Evolutionary conservation across 1,140 invertebrate species (phyloP), one percentile per base, ranked within the genome.

Genomic region (Probaryconus sp.): DNA sequence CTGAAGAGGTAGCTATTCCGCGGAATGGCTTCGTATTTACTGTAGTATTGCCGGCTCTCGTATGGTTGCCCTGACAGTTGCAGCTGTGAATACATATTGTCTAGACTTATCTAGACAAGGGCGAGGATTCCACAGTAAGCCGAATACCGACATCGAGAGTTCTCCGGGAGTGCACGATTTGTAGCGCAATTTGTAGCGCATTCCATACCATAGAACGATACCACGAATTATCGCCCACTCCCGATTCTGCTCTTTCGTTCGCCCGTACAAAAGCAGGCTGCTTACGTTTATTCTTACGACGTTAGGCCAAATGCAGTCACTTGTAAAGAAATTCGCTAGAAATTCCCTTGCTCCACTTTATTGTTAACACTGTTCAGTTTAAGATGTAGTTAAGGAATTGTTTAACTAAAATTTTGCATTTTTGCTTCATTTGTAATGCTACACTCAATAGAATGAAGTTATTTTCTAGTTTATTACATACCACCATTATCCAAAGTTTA

Each of bases 161-260:
- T 80, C 78, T 68, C 79, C 78, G 70, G 67, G 20, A 42, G 71
- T 76, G 81, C 81, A 81, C 80, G 79, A 81, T 79, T 79, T 78
- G 74, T 76, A 77, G 69, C 48, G 55, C 33, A 67, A n/a, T n/a
- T n/a, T n/a, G n/a, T n/a, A n/a, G n/a, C n/a, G n/a, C n/a, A n/a
- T n/a, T n/a, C n/a, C n/a, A n/a, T 73, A 75, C 69, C 74, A 24
- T 35, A 20, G 47, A 65, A 78, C 80, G 79, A 81, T 82, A 61
- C 72, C 58, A 42, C 67, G 60, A 77, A 79, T 79, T 71, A 79
- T 77, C 67, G 77, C 30, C 48, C 38, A 47, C 68, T 77, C 71
- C 63, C 61, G 24, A 35, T 55, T 51, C 42, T 64, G 40, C 45
- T 51, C 31, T 63, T 70, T 71, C 28, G 47, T 55, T 55, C 31